Base-by-base conservation (phyloP, 2,888 invertebrate genomes). In the Idaea aversata region DNA sequence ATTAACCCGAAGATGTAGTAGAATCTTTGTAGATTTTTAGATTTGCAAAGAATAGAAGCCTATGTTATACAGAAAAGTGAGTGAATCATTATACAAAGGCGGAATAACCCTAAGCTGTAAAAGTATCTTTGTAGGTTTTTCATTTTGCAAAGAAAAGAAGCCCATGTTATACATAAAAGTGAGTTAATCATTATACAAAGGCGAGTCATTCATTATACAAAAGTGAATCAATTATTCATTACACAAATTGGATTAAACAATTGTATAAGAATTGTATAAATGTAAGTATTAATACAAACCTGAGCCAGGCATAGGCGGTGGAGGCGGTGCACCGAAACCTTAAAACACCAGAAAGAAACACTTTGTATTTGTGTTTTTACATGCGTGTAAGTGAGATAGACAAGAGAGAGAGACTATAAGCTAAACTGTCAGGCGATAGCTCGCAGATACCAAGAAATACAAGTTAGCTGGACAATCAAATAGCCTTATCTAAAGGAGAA, bases 221-320 rank as follows among this genome's bases (percentile, higher is more conserved):
- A 36, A 36, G 36, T 36, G 36, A 36, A 36, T 10, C 36, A 36
- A 36, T 36, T 6, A 36, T 36, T 36, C 6, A 36, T 36, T 5
- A 4, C 4, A 36, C 6, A 36, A 36, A 36, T 4, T 36, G 36
- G 4, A 36, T 5, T 36, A 36, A 38, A 38, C 38, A 6, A 38
- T 61, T 62, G n/a, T n/a, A n/a, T n/a, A 38, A 61, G 10, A 16
- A 57, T 59, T 62, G 57, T 61, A 57, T 36, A 61, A 35, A 62
- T 34, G 63, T 64, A 60, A 36, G 61, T 15, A 64, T 61, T 60
- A 68, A 47, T 63, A 66, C 67, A 62, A 63, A 72, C 70, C 74
- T 75, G 78, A 84, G 68, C 72, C 66, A 15, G 79, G 87, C 78
- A 84, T 80, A 6, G 90, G 88, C 2, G 92, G 91, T 6, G 89